Conservation (phyloP, 2,113 vertebrate species). For the Tympanuchus pallidicinctus region DNA sequence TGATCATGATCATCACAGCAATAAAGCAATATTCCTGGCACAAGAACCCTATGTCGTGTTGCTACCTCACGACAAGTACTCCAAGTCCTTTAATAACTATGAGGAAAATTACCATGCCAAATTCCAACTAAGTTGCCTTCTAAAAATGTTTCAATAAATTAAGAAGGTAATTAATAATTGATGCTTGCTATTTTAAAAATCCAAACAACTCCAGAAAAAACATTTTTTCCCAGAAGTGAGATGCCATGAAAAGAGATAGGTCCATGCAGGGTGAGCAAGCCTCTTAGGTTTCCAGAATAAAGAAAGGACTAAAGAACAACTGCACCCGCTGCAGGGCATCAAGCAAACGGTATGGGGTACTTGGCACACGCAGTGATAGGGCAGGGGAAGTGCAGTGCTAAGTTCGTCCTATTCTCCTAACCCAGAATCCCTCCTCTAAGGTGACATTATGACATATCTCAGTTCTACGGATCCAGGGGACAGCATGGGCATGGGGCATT, state of each 20-base stretch:
- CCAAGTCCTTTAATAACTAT: not conserved
- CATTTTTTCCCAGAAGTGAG: not conserved
- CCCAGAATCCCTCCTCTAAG: not conserved
- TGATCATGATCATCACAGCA: no score
- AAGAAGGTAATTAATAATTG: not conserved
- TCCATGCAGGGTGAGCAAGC: not conserved
- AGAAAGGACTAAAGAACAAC: not conserved
- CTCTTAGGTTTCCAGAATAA: not conserved
- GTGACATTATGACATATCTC: not conserved
- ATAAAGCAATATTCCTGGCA: no score
- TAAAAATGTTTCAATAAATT: not conserved
- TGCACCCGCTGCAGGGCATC: not conserved
- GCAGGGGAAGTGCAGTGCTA: not conserved
- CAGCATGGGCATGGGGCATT: rapidly evolving
- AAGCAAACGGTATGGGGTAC: not conserved
- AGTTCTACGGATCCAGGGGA: no score
- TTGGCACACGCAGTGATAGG: rapidly evolving
- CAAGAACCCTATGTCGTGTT: no score
- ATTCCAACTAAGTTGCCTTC: not conserved
- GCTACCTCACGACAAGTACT: not conserved
- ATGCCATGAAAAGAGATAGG: not conserved
- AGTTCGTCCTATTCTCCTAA: not conserved
- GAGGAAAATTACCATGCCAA: not conserved
- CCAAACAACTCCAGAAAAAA: not conserved
- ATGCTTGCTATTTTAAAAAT: not conserved